Evolutionary conservation across 2,797 vertebrate species (phyloP).

Genomic region (Spheniscus humboldti): DNA sequence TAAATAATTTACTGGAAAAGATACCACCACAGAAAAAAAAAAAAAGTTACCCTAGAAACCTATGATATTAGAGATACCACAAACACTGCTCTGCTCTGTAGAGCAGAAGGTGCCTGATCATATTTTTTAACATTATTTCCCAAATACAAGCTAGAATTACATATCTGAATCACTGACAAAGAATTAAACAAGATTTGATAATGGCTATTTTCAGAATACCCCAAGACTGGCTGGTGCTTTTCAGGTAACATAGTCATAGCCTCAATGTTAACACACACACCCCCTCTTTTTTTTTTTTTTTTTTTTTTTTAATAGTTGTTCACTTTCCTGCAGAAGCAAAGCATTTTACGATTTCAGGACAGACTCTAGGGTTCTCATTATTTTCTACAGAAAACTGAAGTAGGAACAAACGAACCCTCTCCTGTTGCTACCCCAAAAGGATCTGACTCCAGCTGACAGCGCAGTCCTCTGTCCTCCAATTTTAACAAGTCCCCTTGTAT

Average conservation of each 20-base stretch:
- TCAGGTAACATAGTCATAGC: not conserved
- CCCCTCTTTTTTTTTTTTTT: no score
- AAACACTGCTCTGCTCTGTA: not conserved
- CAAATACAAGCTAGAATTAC: not conserved
- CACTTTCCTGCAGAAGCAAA: not conserved
- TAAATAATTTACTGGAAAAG: not conserved
- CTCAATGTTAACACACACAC: not conserved
- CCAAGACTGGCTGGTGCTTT: not conserved
- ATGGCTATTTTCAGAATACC: not conserved
- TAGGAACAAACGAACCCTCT: not conserved
- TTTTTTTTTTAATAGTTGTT: not conserved
- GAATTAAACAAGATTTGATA: not conserved
- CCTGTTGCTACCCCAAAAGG: not conserved
- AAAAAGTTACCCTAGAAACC: not conserved
- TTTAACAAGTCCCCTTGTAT: not conserved
- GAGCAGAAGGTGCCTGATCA: fast-evolving
- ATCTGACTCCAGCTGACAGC: not conserved
- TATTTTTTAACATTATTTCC: not conserved
- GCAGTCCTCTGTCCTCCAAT: not conserved
- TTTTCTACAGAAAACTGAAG: conserved; percentile 5
- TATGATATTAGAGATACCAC: not conserved
- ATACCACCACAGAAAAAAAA: not conserved
- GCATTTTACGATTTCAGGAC: not conserved
- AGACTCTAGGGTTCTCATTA: conserved; percentile 11
- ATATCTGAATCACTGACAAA: not conserved